Base-by-base conservation (phyloP, 2,113 vertebrate genomes). In the Azemiops feae region DNA sequence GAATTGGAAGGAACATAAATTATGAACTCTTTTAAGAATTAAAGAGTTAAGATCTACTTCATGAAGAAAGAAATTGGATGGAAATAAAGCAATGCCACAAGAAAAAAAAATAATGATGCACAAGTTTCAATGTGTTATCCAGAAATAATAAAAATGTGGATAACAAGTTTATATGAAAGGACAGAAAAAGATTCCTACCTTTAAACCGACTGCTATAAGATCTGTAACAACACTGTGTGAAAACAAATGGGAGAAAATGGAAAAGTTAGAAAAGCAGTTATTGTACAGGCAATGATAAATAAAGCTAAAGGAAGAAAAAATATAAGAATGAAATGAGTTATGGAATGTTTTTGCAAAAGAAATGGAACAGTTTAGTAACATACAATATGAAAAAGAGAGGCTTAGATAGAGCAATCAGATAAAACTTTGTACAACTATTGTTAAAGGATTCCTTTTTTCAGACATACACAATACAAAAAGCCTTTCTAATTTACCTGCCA, bases 141-240 rank as follows among this genome's bases (percentile, higher is more conserved):
- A 58, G 55, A 93, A 90, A 93, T 85, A 45, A 69, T 54, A 89
- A 64, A 53, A 89, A 92, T 60, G 54, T 30, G 18, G 74, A 45
- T 50, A 97, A 96, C 47, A 92, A 95, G 89, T 92, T 43, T n/a
- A 90, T 95, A 93, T 92, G 91, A 96, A 97, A 96, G 95, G 93
- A 94, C 90, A 96, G 64, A 96, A 97, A 96, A 93, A 96, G 85
- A 96, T 91, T 97, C 96, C 93, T 97, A 96, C 93, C 95, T 97
- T 97, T 95, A 97, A 96, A 97, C 89, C 94, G 94, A 97, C 96
- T 94, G 94, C 92, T 97, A 96, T 96, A 96, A 98, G 94, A 97
- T 96, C 95, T 96, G 93, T 96, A 97, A 96, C 95, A 97, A 96
- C 91, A 96, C 58, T 97, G 88, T 96, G 95, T 95, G 93, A 96